Conservation (phyloP, 2,113 vertebrate species). For the Calidris pugnax region DNA sequence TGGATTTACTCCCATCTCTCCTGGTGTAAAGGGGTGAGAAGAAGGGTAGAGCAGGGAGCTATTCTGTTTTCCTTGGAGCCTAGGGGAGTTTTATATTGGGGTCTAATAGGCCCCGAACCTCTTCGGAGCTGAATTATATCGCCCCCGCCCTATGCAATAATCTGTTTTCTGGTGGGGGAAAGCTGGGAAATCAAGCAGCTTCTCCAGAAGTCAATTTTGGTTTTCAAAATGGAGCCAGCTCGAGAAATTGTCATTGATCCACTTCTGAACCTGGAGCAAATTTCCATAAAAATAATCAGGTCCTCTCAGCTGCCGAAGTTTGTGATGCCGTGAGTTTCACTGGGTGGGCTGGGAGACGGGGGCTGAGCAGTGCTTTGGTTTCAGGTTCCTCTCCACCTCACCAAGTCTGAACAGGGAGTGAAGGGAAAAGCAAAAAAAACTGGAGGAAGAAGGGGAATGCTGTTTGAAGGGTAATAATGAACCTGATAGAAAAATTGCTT, state of each 20-base stretch:
- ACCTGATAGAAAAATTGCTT: neutral
- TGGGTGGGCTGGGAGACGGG: neutral
- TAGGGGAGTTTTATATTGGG: conserved; percentile 36
- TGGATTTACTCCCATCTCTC: neutral
- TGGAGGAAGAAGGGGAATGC: neutral
- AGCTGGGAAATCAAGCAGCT: conserved; percentile 46
- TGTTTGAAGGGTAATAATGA: neutral
- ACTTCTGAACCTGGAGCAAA: conserved; percentile 40
- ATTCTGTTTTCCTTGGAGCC: neutral
- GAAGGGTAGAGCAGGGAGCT: neutral
- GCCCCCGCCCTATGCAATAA: neutral
- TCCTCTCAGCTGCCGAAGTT: neutral
- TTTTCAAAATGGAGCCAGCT: conserved; percentile 39
- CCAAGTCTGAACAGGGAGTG: neutral
- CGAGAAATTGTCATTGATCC: conserved; percentile 66
- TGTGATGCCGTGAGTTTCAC: accelerated
- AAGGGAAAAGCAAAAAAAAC: neutral
- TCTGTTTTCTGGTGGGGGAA: conserved; percentile 27
- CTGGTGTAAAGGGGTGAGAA: neutral
- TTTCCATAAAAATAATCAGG: conserved; percentile 66
- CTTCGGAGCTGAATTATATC: conserved; percentile 24
- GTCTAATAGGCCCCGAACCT: conserved; percentile 42
- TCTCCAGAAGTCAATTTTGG: conserved; percentile 61
- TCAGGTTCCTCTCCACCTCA: neutral
- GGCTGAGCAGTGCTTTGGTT: neutral